Percentiles rank a stretch among this genome's conserved stretches.
phyloP scores from a whole-genome alignment of 2,113 vertebrate species.

The Verasper variegatus region DNA sequence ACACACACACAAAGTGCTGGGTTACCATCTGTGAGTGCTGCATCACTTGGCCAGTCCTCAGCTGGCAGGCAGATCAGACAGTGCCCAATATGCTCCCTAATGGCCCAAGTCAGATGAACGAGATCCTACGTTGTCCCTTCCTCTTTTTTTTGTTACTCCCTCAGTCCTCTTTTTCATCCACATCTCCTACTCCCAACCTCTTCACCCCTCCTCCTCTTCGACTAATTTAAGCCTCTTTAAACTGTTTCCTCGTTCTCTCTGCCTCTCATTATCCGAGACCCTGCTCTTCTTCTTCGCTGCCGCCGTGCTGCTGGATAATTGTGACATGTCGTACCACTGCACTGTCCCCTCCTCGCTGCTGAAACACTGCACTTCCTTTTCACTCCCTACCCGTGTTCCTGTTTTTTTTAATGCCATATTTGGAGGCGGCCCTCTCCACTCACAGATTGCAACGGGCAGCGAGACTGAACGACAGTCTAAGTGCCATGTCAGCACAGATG shows the following conservation, averaged over 20 bases:
- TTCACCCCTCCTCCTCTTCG: background rate
- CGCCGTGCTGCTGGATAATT: constrained; percentile 27
- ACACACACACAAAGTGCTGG: constrained; percentile 50
- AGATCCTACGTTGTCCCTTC: constrained; percentile 32
- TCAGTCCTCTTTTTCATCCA: constrained; percentile 32
- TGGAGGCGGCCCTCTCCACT: background rate
- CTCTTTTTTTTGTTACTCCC: background rate
- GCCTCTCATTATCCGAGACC: constrained; percentile 38
- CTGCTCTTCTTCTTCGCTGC: constrained; percentile 4
- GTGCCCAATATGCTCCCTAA: constrained; percentile 83
- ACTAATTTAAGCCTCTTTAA: constrained; percentile 51
- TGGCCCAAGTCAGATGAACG: constrained; percentile 77
- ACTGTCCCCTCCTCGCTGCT: constrained; percentile 20
- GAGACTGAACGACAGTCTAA: constrained; percentile 25
- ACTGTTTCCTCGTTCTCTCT: constrained; percentile 35
- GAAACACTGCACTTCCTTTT: too few relatives aligned
- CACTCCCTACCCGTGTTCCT: too few relatives aligned
- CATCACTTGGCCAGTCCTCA: constrained; percentile 77
- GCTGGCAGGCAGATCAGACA: constrained; percentile 80
- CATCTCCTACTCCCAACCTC: constrained; percentile 20
- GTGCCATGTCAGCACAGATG: constrained; percentile 56
- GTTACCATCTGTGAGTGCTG: constrained; percentile 77
- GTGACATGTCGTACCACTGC: too few relatives aligned
- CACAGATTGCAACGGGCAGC: constrained; percentile 34
- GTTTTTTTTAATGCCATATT: background rate